phyloP scores from a whole-genome alignment of 1,140 invertebrate genomes.

The Drosophila eugracilis region DNA sequence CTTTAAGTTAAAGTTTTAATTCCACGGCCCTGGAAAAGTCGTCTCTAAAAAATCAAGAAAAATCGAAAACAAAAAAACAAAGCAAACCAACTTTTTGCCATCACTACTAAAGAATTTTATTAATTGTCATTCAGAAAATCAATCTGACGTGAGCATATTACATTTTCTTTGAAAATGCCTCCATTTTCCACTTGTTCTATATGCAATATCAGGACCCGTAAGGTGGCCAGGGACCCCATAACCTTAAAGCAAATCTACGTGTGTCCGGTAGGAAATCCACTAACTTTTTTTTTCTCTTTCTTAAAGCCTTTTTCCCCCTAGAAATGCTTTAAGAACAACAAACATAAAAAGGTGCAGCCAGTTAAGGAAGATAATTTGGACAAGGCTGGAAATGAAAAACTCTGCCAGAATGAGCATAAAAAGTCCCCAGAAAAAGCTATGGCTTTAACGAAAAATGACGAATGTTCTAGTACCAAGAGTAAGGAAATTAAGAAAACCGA shows the following conservation, averaged over 20 bases:
- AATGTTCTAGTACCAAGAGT: background rate
- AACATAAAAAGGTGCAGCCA: background rate
- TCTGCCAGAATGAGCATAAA: background rate
- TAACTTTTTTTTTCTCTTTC: background rate
- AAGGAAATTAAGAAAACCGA: background rate
- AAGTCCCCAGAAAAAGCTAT: background rate
- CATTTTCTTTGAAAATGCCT: slow-evolving; percentile 16
- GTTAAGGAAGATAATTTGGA: background rate
- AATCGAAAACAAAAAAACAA: background rate
- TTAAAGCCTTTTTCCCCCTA: background rate
- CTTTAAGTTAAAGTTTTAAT: slow-evolving; percentile 16
- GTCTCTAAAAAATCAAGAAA: background rate
- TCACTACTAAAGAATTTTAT: background rate
- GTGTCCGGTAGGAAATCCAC: slow-evolving; percentile 36
- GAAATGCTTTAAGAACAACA: slow-evolving; percentile 21
- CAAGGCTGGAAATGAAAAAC: background rate
- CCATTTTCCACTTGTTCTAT: slow-evolving; percentile 48
- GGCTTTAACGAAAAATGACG: background rate
- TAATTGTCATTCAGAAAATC: background rate
- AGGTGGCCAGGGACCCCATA: slow-evolving; percentile 17
- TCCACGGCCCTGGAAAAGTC: background rate
- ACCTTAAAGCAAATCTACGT: slow-evolving; percentile 45
- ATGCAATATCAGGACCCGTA: slow-evolving; percentile 38
- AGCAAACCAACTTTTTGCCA: background rate
- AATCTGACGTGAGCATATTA: background rate